phyloP scores from a whole-genome alignment of 2,113 vertebrate species.

The Dascyllus trimaculatus region DNA sequence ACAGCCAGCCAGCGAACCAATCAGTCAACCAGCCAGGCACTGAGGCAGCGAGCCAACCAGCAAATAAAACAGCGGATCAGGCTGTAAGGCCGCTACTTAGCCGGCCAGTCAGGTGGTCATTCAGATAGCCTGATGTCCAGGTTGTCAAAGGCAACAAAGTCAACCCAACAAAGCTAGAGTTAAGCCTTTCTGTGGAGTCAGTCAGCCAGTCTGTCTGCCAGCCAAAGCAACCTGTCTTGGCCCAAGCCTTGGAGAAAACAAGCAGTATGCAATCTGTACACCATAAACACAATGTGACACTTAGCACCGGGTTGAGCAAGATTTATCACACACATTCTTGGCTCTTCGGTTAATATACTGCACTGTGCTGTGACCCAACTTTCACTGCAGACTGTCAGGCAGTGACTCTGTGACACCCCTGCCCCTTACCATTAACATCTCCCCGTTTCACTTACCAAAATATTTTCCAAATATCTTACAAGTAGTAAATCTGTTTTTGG shows the following conservation, averaged over 20 bases:
- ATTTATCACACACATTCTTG: slow-evolving; percentile 75
- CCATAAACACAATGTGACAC: slow-evolving; percentile 80
- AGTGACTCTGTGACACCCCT: slow-evolving; percentile 51
- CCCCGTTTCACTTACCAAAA: slow-evolving; percentile 57
- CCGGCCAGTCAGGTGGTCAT: slow-evolving; percentile 49
- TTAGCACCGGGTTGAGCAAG: slow-evolving; percentile 64
- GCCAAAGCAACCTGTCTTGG: slow-evolving; percentile 53
- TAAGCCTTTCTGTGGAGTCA: slow-evolving; percentile 30
- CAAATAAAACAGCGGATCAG: slow-evolving; percentile 62
- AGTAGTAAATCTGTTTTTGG: slow-evolving; percentile 71
- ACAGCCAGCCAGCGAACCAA: slow-evolving; percentile 61
- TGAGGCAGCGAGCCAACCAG: slow-evolving; percentile 65
- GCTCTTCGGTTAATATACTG: slow-evolving; percentile 62
- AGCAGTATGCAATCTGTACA: slow-evolving; percentile 74
- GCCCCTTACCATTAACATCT: slow-evolving; percentile 58
- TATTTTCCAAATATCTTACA: slow-evolving; percentile 73
- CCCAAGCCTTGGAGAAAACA: slow-evolving; percentile 64
- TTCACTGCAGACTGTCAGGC: slow-evolving; percentile 62
- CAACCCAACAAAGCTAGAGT: slow-evolving; percentile 25
- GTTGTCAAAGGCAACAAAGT: slow-evolving; percentile 59
- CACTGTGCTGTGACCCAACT: slow-evolving; percentile 61
- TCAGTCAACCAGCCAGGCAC: slow-evolving; percentile 71
- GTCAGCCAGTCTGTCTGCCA: slow-evolving; percentile 48
- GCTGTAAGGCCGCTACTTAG: slow-evolving; percentile 40
- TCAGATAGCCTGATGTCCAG: slow-evolving; percentile 32